Percentiles rank a stretch among this genome's conserved stretches.
phyloP scores from a whole-genome alignment of 2,113 vertebrate genomes.

The Mungos mungo region DNA sequence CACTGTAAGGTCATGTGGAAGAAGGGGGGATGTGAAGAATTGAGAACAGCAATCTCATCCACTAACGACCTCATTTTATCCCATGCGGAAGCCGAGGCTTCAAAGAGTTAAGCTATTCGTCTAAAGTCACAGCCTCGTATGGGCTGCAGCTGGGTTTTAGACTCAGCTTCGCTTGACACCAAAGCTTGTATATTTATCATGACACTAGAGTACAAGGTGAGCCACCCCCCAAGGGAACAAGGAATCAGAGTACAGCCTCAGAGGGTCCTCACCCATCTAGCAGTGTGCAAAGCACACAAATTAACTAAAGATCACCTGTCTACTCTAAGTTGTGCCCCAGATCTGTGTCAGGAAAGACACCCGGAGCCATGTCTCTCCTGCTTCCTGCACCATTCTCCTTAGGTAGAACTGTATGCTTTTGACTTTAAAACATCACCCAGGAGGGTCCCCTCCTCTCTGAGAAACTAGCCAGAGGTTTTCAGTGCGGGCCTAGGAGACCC shows the following conservation, averaged over 20 bases:
- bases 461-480: not conserved
- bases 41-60: not conserved
- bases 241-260: not conserved
- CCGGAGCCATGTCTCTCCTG: not conserved
- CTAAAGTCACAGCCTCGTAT: not conserved
- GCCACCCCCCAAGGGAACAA: not conserved
- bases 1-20: not conserved
- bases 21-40: not conserved
- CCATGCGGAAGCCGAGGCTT: not conserved
- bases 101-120: not conserved
- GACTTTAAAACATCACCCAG: not conserved
- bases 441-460: not conserved
- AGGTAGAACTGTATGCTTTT: not conserved
- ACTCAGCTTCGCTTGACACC: not conserved
- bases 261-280: not conserved
- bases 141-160: not conserved
- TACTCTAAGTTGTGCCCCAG: not conserved
- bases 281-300: not conserved
- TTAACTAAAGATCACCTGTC: not conserved
- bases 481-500: conserved; percentile 33
- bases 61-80: not conserved
- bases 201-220: not conserved
- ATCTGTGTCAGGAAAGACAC: not conserved
- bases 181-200: not conserved
- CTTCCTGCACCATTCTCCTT: not conserved